phyloP scores from a whole-genome alignment of 2,888 invertebrate genomes.

The Drosophila macrothrix region DNA sequence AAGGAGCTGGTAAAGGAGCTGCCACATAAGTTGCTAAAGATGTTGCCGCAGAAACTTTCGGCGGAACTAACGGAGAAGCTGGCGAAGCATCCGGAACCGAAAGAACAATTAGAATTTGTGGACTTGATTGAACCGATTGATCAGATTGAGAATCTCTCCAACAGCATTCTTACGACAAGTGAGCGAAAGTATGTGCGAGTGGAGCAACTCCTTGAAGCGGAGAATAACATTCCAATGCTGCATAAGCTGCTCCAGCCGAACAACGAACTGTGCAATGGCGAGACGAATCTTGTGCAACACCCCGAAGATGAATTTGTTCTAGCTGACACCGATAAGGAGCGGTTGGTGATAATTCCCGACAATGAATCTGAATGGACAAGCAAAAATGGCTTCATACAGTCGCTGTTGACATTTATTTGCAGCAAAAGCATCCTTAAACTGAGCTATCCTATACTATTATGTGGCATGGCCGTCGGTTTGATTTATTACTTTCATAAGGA shows the following conservation, averaged over 20 bases:
- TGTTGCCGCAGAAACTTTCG: neutral
- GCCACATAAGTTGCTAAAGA: neutral
- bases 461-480: conserved; percentile 64
- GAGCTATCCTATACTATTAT: conserved; percentile 56
- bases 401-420: conserved; percentile 36
- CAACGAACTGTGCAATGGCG: neutral
- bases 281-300: conserved; percentile 1
- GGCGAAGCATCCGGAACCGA: neutral
- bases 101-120: neutral
- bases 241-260: conserved; percentile 45
- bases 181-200: conserved; percentile 51
- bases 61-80: too few species aligned
- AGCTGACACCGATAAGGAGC: neutral
- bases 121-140: neutral
- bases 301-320: neutral
- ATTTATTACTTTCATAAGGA: conserved; percentile 62
- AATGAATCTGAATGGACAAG: neutral
- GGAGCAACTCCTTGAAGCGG: conserved; percentile 54
- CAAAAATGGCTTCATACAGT: conserved; percentile 15
- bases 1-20: neutral
- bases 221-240: conserved; percentile 52
- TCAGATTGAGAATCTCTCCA: neutral
- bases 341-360: neutral
- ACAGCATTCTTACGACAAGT: neutral
- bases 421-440: conserved; percentile 40